Evolutionary conservation across 2,888 invertebrate genomes (phyloP).

Genomic region (Drosophila kokeensis): DNA sequence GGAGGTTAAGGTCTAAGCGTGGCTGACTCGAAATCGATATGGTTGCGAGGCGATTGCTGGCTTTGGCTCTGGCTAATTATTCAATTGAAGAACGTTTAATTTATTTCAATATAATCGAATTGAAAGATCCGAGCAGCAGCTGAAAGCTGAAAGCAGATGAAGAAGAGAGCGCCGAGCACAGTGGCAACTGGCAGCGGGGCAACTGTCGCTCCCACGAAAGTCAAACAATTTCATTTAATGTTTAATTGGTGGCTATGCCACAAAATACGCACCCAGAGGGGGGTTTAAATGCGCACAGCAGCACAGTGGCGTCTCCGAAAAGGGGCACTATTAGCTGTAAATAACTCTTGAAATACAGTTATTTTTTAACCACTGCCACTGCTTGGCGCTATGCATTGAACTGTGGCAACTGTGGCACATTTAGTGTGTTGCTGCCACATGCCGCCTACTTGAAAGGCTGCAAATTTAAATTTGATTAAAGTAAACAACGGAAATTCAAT

Average conservation of each 20-base stretch:
- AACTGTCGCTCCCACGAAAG: slow-evolving; percentile 74
- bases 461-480: slow-evolving; percentile 74
- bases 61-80: slow-evolving; percentile 67
- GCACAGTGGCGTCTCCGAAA: slow-evolving; percentile 23
- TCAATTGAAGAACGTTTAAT: slow-evolving; percentile 80
- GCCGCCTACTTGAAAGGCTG: slow-evolving; percentile 45
- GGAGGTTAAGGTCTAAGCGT: slow-evolving; percentile 1
- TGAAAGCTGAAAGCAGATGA: slow-evolving; percentile 42
- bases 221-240: slow-evolving; percentile 79
- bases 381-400: slow-evolving; percentile 34
- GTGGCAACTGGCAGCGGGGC: slow-evolving; percentile 30
- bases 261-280: slow-evolving; percentile 23
- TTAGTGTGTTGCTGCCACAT: neutral
- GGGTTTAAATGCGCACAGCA: slow-evolving; percentile 1
- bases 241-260: slow-evolving; percentile 58
- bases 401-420: slow-evolving; percentile 12
- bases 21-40: slow-evolving; percentile 58
- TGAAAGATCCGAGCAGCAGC: slow-evolving; percentile 74
- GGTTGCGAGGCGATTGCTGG: slow-evolving; percentile 8
- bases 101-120: slow-evolving; percentile 84
- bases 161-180: neutral
- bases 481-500: slow-evolving; percentile 63
- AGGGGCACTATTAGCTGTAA: neutral
- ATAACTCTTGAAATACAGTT: neutral
- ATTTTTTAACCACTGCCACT: slow-evolving; percentile 20